These are phyloP conservation scores for Plecturocebus donacophilus DNA, from an alignment of 2,113 vertebrate species.

Conservation along the genomic window DNA sequence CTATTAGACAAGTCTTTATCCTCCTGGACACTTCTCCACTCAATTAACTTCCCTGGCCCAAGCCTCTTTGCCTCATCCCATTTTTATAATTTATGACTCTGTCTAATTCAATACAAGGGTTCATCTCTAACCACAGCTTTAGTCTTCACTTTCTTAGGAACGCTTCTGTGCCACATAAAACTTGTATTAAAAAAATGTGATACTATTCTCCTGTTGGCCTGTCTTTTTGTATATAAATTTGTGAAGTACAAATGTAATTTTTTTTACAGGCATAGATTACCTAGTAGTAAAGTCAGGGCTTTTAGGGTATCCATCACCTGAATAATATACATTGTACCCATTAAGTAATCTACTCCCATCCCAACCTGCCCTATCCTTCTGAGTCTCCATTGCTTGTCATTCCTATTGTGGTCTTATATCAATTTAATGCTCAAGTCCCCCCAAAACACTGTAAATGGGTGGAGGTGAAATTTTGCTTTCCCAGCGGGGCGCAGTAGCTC, in stretches of 20 bases:
- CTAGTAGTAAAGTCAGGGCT: not conserved
- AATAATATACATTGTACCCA: not conserved
- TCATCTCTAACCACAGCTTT: not conserved
- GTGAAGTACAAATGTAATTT: not conserved
- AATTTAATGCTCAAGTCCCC: not conserved
- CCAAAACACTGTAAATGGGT: not conserved
- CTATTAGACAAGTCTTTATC: not conserved
- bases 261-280: not conserved
- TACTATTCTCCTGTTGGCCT: not conserved
- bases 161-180: too few relatives aligned
- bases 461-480: not conserved
- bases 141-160: not conserved
- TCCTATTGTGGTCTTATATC: not conserved
- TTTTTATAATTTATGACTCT: not conserved
- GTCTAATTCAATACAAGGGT: not conserved
- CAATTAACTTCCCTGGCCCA: not conserved
- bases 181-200: not conserved
- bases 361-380: not conserved
- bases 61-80: not conserved
- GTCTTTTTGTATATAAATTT: not conserved
- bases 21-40: not conserved
- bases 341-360: not conserved
- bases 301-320: not conserved
- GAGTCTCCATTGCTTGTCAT: not conserved
- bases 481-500: too few relatives aligned